These are phyloP conservation scores for Pseudomyrmex sp. DNA, from an alignment of 1,140 invertebrate species.

Conservation along the genomic window DNA sequence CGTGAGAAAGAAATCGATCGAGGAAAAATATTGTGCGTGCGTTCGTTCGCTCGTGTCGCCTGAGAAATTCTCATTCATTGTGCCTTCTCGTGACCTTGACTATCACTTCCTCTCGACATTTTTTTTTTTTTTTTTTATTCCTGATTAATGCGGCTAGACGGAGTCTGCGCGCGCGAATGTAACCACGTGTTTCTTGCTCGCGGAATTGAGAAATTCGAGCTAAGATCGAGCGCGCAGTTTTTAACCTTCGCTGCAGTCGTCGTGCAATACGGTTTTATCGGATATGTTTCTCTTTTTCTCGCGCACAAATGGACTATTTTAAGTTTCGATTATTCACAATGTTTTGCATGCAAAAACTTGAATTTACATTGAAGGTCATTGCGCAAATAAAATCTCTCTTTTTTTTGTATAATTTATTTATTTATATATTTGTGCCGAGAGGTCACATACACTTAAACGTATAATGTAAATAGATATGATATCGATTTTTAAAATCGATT, in stretches of 20 bases:
- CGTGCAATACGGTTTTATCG: conserved; percentile 13
- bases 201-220: not conserved
- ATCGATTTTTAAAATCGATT: too few relatives aligned
- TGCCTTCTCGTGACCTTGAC: conserved; percentile 46
- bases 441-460: too few relatives aligned
- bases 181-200: conserved; percentile 27
- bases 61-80: conserved; percentile 58
- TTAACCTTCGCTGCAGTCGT: conserved; percentile 16
- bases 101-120: conserved; percentile 49
- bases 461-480: too few relatives aligned
- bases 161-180: not conserved
- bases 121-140: conserved; percentile 4
- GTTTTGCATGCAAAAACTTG: not conserved
- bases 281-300: not conserved
- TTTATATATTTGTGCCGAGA: too few relatives aligned
- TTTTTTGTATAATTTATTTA: too few relatives aligned
- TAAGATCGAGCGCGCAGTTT: conserved; percentile 2
- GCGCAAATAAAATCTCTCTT: too few relatives aligned
- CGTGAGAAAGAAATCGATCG: conserved; percentile 62
- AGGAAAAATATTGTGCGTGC: conserved; percentile 30
- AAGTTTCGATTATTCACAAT: not conserved
- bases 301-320: not conserved
- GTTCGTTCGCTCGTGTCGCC: conserved; percentile 12
- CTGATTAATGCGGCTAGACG: not conserved
- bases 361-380: too few relatives aligned